Base-by-base conservation (phyloP, 1,140 invertebrate genomes). In the Drosophila littoralis region DNA sequence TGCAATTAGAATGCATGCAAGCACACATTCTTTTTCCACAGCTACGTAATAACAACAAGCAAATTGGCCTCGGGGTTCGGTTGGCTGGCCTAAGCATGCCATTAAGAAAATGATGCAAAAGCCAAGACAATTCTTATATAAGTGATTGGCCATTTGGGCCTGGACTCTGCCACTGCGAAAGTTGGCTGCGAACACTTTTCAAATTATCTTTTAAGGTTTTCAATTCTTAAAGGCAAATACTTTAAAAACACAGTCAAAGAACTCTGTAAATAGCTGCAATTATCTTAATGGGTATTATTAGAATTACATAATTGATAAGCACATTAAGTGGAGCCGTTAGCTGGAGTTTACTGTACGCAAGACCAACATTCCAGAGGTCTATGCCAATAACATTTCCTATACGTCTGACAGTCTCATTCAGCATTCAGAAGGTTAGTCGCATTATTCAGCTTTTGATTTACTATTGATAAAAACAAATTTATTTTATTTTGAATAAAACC, bases 1-100 rank as follows among this genome's bases (percentile, higher is more conserved):
- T 84, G 81, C 81, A 84, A 85, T 84, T 85, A 84, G 81, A 84
- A 86, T 86, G 81, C 68, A 50, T 68, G 64, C 64, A 54, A 74
- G 60, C 71, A 63, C 67, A 72, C 78, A 88, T 86, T 86, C 78
- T 80, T 85, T 57, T 32, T 45, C 57, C 6, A 42, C 22, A 22
- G 22, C 40, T 7, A 12, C 4, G 28, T n/a, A 42, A 28, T 28
- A 28, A 40, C 58, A 54, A 10, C n/a, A 38, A 33, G 32, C 51
- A 50, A 65, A 66, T 43, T 72, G 63, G 70, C 58, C 71, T 33
- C 58, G 70, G 57, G 72, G 65, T 57, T 74, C 55, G 63, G 38
- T 52, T 46, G 64, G 36, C 48, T 45, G 46, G 55, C 42, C 17
- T 52, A 46, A 48, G 70, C 70, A 73, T 73, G 57, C 40, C 54